These are phyloP conservation scores for Drosophila birchii DNA, from an alignment of 2,888 invertebrate species.

Conservation along the genomic window DNA sequence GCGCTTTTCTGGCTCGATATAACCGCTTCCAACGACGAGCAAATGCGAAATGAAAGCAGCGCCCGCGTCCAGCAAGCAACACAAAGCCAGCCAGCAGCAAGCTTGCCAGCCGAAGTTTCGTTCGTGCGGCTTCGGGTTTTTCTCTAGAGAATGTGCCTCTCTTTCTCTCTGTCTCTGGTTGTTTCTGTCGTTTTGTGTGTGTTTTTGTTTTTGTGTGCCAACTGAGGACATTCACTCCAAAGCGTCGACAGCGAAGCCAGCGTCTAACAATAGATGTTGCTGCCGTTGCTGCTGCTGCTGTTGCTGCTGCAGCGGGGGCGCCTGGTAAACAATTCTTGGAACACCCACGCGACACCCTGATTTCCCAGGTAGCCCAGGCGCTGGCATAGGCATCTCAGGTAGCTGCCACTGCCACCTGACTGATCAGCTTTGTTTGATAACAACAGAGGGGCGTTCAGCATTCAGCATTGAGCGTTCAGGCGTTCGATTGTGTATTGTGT, in stretches of 20 bases:
- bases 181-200: slow-evolving; percentile 22
- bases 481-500: slow-evolving; percentile 34
- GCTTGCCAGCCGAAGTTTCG: slow-evolving; percentile 35
- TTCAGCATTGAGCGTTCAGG: slow-evolving; percentile 7
- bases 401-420: slow-evolving; percentile 76
- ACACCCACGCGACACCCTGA: slow-evolving; percentile 65
- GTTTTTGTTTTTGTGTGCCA: slow-evolving; percentile 82
- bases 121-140: slow-evolving; percentile 23
- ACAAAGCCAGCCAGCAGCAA: slow-evolving; percentile 44
- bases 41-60: slow-evolving; percentile 84
- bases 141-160: slow-evolving; percentile 12
- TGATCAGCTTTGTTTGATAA: slow-evolving; percentile 80
- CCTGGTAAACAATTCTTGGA: slow-evolving; percentile 78
- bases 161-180: slow-evolving; percentile 16
- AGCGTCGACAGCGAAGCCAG: slow-evolving; percentile 49
- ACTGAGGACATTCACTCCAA: slow-evolving; percentile 85
- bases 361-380: slow-evolving; percentile 59
- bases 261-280: slow-evolving; percentile 76
- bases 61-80: slow-evolving; percentile 42
- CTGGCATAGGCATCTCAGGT: slow-evolving; percentile 63
- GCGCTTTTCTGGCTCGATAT: slow-evolving; percentile 54
- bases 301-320: slow-evolving; percentile 47
- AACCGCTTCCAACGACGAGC: slow-evolving; percentile 84
- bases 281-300: slow-evolving; percentile 49
- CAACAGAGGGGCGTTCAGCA: slow-evolving; percentile 45